phyloP scores from a whole-genome alignment of 2,113 vertebrate species.

The Phainopepla nitens region DNA sequence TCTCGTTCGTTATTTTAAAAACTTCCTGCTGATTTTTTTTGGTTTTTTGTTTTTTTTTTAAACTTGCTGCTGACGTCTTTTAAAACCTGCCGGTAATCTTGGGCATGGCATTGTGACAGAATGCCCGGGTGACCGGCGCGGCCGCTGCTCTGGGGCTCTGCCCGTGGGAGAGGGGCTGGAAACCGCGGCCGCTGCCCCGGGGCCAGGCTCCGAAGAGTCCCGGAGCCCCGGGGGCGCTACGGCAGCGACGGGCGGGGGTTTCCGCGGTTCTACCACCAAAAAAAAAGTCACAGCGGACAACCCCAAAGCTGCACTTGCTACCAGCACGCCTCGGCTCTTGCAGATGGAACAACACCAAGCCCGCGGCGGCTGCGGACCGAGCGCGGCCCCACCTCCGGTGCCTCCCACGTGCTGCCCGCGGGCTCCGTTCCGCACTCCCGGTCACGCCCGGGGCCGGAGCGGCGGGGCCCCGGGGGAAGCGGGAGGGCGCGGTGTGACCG shows the following conservation, averaged over 20 bases:
- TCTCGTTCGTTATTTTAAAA: too few species aligned
- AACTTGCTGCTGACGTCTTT: too few species aligned
- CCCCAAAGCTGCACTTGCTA: fast-evolving
- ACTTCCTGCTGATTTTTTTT: background rate
- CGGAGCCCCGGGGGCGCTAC: background rate
- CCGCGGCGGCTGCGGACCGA: fast-evolving
- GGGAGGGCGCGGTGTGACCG: too few species aligned
- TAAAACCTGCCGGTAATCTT: fast-evolving
- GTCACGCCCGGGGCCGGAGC: background rate
- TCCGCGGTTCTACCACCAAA: fast-evolving
- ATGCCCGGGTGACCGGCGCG: fast-evolving
- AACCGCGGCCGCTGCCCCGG: background rate
- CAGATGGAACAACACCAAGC: background rate
- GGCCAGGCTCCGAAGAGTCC: fast-evolving
- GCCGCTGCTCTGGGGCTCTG: background rate
- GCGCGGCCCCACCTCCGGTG: background rate
- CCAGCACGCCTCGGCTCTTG: too few species aligned
- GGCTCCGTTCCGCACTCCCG: background rate
- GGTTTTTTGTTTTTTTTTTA: too few species aligned
- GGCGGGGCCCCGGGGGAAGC: too few species aligned
- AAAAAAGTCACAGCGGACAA: fast-evolving
- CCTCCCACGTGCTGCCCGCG: background rate
- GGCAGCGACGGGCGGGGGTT: background rate
- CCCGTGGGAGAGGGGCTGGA: background rate
- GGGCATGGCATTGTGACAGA: background rate